These are phyloP conservation scores for Choreutis nemorana DNA, from an alignment of 2,888 invertebrate genomes.

Conservation along the genomic window DNA sequence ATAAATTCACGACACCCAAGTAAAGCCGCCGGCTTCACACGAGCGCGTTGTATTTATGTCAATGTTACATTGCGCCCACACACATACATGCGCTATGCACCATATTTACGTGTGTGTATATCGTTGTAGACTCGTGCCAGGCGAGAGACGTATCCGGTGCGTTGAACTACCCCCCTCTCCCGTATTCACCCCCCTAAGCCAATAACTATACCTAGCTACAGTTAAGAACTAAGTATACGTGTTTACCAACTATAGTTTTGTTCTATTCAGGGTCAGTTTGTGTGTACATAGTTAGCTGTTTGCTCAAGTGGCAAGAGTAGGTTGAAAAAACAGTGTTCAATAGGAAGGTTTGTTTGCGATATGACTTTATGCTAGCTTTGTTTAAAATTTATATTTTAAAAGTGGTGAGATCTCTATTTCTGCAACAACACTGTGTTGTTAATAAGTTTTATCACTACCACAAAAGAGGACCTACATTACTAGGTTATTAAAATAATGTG, in stretches of 20 bases:
- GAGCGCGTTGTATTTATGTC: constrained; percentile 50
- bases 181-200: constrained; percentile 2
- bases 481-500: no score
- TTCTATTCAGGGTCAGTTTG: constrained; percentile 28
- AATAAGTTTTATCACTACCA: no score
- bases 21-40: constrained; percentile 24
- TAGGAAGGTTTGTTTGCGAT: no score
- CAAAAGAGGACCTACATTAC: no score
- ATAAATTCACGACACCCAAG: no score
- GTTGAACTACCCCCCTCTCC: constrained; percentile 49
- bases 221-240: constrained; percentile 24
- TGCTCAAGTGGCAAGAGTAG: no score
- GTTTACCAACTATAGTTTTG: constrained; percentile 27
- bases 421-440: no score
- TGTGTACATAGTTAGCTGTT: no score
- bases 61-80: constrained; percentile 44
- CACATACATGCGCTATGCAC: constrained; percentile 21
- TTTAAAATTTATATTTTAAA: no score
- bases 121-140: constrained; percentile 32
- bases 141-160: constrained; percentile 61
- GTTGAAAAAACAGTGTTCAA: no score
- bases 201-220: constrained; percentile 13
- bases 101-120: constrained; percentile 1
- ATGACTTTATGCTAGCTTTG: no score
- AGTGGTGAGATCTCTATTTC: no score